Base-by-base conservation (phyloP, 1,140 invertebrate species). In the Oppia nitens region DNA sequence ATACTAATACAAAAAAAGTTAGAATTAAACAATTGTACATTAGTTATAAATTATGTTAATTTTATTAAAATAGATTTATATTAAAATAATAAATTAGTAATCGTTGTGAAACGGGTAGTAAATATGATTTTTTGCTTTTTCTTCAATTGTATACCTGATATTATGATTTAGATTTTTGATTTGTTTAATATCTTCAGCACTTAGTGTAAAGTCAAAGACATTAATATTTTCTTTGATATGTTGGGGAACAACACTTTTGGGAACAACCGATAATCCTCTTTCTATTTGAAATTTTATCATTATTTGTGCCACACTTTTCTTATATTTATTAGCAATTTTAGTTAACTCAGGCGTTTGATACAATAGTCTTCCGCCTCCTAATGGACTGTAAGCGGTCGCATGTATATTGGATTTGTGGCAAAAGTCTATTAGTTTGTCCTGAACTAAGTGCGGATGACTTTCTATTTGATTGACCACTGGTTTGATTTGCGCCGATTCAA, bases 261-360 rank as follows among this genome's bases (percentile, higher is more conserved):
- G 87, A 68, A 93, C 87, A 20, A 83, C 82, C 40, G 79, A 73
- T 9, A 88, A 72, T 12, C 79, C 81, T 53, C 78, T 74, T 69
- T 88, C 81, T 0, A 88, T 67, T 49, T 84, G 75, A 71, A 83
- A 84, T 47, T 83, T 76, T 0, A 93, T 68, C 48, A 92, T 72
- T 50, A 93, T 72, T 74, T 91, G 87, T 1, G 84, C 86, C 4
- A 83, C 70, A 1, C 80, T 80, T 70, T 83, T 87, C 3, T 74
- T 72, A 67, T 87, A 77, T 21, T 76, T 76, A 2, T 76, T 66
- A 0, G 85, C 82, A 28, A 91, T 79, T 63, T 79, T 17, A 40
- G 17, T 17, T 9, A 40, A 9, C 6, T 6, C 17, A 9, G 6
- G 6, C 6, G 6, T 17, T 40, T 40, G 6, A n/a, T n/a, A n/a